phyloP scores from a whole-genome alignment of 1,140 invertebrate genomes.

The Neuroterus valhalla region DNA sequence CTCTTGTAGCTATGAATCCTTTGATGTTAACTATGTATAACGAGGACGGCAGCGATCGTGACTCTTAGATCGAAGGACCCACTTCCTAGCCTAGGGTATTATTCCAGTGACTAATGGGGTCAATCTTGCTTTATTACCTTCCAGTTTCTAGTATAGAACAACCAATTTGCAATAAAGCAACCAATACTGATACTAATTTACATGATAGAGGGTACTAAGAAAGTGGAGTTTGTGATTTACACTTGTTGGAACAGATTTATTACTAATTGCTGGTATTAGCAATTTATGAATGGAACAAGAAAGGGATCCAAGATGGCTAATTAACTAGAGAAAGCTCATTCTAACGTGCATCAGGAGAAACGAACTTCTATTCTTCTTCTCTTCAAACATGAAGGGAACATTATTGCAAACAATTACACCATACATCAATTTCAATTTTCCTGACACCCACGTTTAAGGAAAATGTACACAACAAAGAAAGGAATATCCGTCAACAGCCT shows the following conservation, averaged over 20 bases:
- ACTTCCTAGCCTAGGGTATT: constrained; percentile 6
- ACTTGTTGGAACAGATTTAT: neutral
- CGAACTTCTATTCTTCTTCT: no score
- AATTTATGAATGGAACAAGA: no score
- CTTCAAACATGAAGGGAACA: no score
- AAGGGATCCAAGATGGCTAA: no score
- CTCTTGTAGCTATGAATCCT: neutral
- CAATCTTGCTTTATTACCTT: constrained; percentile 22
- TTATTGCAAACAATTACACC: no score
- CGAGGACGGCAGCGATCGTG: neutral
- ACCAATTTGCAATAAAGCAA: constrained; percentile 10
- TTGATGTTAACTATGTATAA: constrained; percentile 9
- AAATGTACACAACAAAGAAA: no score
- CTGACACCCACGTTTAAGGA: no score
- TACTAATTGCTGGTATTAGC: no score
- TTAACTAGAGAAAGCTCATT: no score
- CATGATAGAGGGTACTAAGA: neutral
- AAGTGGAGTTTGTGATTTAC: neutral
- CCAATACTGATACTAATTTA: constrained; percentile 11
- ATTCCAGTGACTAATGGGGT: constrained; percentile 17
- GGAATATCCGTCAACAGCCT: no score
- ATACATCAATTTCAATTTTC: no score
- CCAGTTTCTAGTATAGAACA: neutral
- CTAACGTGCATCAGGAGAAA: no score
- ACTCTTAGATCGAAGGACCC: constrained; percentile 13